Evolutionary conservation across 2,888 invertebrate species (phyloP).

Genomic region (Folsomia manolachei): DNA sequence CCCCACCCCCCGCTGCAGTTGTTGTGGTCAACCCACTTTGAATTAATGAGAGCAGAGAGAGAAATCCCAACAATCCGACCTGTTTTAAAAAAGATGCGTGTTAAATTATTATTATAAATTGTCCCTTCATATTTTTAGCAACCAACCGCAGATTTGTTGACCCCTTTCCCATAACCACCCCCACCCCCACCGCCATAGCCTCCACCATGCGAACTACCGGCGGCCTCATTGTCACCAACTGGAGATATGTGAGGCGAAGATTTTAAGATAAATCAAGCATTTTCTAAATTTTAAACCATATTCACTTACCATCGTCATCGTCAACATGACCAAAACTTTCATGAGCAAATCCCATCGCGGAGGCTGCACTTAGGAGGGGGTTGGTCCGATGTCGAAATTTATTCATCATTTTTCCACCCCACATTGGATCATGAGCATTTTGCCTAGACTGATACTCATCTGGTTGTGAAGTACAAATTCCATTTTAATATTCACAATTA

Average conservation of each 20-base stretch:
- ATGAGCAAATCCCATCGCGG: not conserved
- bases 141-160: slow-evolving; percentile 17
- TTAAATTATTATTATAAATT: not conserved
- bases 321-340: not conserved
- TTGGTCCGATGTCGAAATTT: not conserved
- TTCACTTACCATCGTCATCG: not conserved
- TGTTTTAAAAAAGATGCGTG: not conserved
- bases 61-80: slow-evolving; percentile 13
- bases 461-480: not conserved
- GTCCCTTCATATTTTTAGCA: not conserved
- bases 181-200: slow-evolving; percentile 5
- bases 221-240: not conserved
- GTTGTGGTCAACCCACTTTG: slow-evolving; percentile 4
- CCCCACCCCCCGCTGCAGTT: not conserved
- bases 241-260: no score
- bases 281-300: no score
- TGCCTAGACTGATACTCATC: not conserved
- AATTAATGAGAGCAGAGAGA: slow-evolving; percentile 12
- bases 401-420: not conserved
- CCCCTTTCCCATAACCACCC: slow-evolving; percentile 6
- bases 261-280: no score
- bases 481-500: not conserved
- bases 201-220: slow-evolving; percentile 11
- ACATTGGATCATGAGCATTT: not conserved
- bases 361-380: not conserved